Evolutionary conservation across 37 sponge, comb jelly and placozoan species (phyloP).

Genomic region (Bolinopsis microptera): DNA sequence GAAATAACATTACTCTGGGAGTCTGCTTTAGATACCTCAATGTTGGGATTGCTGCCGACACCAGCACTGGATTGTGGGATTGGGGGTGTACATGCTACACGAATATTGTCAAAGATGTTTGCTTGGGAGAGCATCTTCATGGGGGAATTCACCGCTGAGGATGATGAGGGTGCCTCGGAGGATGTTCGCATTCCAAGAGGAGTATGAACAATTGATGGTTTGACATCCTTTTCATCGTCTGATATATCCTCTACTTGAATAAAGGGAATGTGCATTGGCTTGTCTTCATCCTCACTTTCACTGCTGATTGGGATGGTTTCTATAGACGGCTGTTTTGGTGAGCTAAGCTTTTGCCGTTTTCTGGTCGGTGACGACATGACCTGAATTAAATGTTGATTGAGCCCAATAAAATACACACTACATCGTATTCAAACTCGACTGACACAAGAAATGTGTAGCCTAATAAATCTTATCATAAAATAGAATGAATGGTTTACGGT

Average conservation of each 20-base stretch:
- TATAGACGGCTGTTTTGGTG: not conserved
- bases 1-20: constrained; percentile 59
- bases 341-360: constrained; percentile 13
- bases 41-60: constrained; percentile 9
- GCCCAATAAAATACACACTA: no score
- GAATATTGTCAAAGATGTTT: not conserved
- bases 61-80: not conserved
- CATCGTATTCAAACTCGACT: no score
- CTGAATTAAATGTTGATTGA: no score
- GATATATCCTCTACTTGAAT: constrained; percentile 25
- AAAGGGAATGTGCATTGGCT: constrained; percentile 4
- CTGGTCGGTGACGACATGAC: not conserved
- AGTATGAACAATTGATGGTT: not conserved
- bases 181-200: not conserved
- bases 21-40: constrained; percentile 45
- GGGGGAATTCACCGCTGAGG: not conserved
- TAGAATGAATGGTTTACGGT: no score
- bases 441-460: no score
- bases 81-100: not conserved
- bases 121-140: constrained; percentile 11
- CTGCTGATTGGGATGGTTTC: constrained; percentile 35
- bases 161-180: not conserved
- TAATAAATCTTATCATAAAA: no score
- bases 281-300: constrained; percentile 31
- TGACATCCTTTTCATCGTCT: not conserved